Conservation (phyloP, 2,888 invertebrate species). For the Elgonia sp. region DNA sequence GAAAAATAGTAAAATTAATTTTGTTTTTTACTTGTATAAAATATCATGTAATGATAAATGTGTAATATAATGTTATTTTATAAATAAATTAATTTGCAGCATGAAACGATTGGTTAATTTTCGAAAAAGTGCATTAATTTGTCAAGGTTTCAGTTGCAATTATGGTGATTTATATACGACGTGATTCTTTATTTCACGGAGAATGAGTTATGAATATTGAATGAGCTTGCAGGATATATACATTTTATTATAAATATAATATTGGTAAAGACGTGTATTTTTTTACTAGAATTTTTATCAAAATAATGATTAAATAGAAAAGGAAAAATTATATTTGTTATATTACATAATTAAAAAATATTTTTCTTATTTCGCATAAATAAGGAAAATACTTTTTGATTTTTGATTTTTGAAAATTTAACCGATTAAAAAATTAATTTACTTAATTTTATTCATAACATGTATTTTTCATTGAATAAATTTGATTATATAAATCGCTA, state of each 20-base stretch:
- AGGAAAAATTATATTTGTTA: too few relatives aligned
- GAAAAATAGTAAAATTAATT: too few relatives aligned
- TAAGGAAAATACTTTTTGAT: too few relatives aligned
- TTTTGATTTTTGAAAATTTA: not conserved
- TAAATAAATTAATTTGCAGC: not conserved
- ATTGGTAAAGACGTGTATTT: not conserved
- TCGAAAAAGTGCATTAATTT: not conserved
- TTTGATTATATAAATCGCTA: not conserved
- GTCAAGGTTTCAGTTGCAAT: not conserved
- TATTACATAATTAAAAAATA: too few relatives aligned
- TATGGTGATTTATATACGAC: slow-evolving; percentile 1
- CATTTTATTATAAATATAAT: not conserved
- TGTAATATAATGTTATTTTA: too few relatives aligned
- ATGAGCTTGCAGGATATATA: slow-evolving; percentile 6
- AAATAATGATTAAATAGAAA: not conserved
- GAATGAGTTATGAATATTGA: slow-evolving; percentile 21
- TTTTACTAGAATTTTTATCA: not conserved
- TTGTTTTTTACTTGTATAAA: too few relatives aligned
- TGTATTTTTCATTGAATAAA: too few relatives aligned
- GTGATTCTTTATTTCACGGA: slow-evolving; percentile 8
- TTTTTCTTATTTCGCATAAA: too few relatives aligned
- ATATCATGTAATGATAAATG: too few relatives aligned
- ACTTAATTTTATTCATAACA: too few relatives aligned
- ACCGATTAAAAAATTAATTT: not conserved
- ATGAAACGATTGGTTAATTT: not conserved